Percentiles rank a stretch among this genome's conserved stretches.
Conservation (phyloP, 37 sponge, comb jelly and placozoan species). For the Spongia lamella region DNA sequence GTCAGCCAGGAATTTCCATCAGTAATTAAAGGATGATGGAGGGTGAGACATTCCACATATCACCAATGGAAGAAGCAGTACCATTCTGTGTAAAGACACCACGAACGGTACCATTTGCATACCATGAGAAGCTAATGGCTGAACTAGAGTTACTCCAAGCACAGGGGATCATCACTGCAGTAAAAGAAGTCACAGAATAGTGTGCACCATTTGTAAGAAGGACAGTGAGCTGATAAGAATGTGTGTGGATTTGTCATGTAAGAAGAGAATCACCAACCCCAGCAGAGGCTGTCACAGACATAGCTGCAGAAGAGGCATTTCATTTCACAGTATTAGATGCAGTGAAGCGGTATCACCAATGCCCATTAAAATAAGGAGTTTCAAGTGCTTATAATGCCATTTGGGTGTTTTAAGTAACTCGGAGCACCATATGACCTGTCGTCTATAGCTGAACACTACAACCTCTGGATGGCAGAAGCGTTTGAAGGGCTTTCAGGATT, state of each 20-base stretch:
- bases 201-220: slow-evolving; percentile 12
- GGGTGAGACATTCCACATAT: background rate
- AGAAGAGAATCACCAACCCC: slow-evolving; percentile 1
- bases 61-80: background rate
- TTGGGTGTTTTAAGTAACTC: slow-evolving; percentile 5
- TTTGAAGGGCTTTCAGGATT: background rate
- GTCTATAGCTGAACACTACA: slow-evolving; percentile 10
- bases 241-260: slow-evolving; percentile 2
- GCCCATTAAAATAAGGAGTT: too few relatives aligned
- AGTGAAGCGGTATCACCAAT: slow-evolving; percentile 8
- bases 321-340: too few relatives aligned
- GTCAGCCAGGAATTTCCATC: background rate
- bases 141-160: slow-evolving; percentile 4
- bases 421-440: slow-evolving; percentile 10
- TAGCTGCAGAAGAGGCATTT: slow-evolving; percentile 6
- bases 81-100: slow-evolving; percentile 5
- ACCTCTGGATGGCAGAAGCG: too few relatives aligned
- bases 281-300: slow-evolving; percentile 7
- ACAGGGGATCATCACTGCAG: background rate
- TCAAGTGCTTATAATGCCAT: too few relatives aligned
- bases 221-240: background rate
- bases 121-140: too few relatives aligned
- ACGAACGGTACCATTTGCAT: too few relatives aligned
- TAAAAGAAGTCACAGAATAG: background rate
- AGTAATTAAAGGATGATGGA: background rate